These are phyloP conservation scores for Myotis planiceps DNA, from an alignment of 2,797 vertebrate genomes.

Conservation along the genomic window DNA sequence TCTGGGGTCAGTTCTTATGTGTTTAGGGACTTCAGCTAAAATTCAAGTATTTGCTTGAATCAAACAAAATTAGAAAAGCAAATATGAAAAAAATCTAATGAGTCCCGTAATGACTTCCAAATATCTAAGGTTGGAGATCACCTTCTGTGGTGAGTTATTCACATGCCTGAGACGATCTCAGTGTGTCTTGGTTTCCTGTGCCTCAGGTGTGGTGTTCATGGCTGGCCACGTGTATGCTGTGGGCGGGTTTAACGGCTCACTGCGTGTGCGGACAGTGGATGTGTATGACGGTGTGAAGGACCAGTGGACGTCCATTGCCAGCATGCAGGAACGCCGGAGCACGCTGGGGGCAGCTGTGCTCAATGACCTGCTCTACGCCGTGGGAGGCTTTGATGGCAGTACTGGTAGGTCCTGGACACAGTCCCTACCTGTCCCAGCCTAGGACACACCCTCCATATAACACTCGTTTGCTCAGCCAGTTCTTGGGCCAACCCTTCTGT, in stretches of 20 bases:
- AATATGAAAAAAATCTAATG: not conserved
- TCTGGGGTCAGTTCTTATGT: not conserved
- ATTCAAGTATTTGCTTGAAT: constrained; percentile 20
- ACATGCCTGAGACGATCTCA: not conserved
- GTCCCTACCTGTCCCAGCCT: not conserved
- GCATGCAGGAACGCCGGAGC: constrained; percentile 97
- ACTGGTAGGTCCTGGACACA: constrained; percentile 89
- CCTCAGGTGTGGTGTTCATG: constrained; percentile 95
- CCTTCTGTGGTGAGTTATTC: not conserved
- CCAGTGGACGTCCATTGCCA: constrained; percentile 94
- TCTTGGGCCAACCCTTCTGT: not conserved
- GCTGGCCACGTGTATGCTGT: constrained; percentile 94
- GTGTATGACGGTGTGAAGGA: constrained; percentile 93
- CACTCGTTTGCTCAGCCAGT: not conserved
- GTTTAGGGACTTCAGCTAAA: not conserved
- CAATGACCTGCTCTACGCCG: constrained; percentile 94
- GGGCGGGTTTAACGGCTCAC: constrained; percentile 95
- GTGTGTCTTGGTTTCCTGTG: constrained; percentile 36
- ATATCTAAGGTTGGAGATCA: not conserved
- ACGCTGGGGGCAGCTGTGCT: constrained; percentile 95
- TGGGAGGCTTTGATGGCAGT: constrained; percentile 97
- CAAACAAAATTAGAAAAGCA: not conserved
- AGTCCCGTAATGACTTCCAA: not conserved
- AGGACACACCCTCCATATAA: not conserved
- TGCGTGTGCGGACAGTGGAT: constrained; percentile 95